A percentile compares a stretch with the other conserved stretches of the same genome.
These are phyloP conservation scores for Sebastes alutus DNA, from an alignment of 2,797 vertebrate species.

Conservation along the genomic window DNA sequence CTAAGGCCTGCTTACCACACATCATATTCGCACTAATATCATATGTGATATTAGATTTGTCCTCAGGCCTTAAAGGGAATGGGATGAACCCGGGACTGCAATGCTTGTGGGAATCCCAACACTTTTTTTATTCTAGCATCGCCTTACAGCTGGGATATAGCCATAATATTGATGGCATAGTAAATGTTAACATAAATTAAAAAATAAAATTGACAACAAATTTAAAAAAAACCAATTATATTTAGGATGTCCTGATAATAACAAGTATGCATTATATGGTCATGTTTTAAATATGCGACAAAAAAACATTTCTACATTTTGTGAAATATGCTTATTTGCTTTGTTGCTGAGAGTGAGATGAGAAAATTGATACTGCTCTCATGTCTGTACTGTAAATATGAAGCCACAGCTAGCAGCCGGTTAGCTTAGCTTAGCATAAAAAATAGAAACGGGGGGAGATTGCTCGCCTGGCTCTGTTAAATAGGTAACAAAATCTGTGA, in stretches of 20 bases:
- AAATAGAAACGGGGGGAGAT: no score
- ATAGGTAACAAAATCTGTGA: no score
- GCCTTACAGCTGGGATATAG: neutral
- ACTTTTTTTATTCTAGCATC: neutral
- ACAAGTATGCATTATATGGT: neutral
- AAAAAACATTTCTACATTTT: neutral
- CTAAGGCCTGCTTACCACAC: slow-evolving; percentile 32
- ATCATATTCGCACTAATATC: slow-evolving; percentile 55
- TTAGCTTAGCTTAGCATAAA: no score
- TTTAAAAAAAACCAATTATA: neutral
- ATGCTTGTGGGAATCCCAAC: slow-evolving; percentile 2
- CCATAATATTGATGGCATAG: neutral
- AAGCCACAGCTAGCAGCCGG: no score
- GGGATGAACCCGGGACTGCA: neutral
- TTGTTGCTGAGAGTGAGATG: no score
- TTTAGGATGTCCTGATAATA: neutral
- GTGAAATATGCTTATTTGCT: neutral
- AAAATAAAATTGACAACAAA: neutral
- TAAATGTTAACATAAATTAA: neutral
- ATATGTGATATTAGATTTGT: slow-evolving; percentile 46
- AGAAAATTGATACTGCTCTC: no score
- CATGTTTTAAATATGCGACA: neutral
- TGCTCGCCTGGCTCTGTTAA: no score
- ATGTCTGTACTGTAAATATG: no score
- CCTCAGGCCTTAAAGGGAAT: slow-evolving; percentile 23